phyloP scores from a whole-genome alignment of 92 coral and sea anemone genomes.

The Meandrina meandrites region DNA sequence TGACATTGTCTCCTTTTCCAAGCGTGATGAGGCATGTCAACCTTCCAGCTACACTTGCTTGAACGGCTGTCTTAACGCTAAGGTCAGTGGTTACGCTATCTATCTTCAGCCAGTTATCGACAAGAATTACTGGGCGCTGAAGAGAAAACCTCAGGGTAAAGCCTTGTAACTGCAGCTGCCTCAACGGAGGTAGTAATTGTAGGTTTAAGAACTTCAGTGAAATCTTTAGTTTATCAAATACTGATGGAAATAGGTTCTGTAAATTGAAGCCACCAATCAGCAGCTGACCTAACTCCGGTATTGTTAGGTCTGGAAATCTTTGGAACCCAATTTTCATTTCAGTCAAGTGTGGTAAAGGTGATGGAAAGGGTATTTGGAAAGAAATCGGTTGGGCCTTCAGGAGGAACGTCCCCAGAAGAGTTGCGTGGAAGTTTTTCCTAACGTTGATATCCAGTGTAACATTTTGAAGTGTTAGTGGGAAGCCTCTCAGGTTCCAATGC shows the following conservation, averaged over 20 bases:
- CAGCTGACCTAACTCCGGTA: conserved; percentile 26
- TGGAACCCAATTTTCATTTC: conserved; percentile 12
- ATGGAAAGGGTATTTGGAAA: conserved; percentile 47
- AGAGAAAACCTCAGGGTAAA: conserved; percentile 33
- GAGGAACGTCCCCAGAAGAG: conserved; percentile 34
- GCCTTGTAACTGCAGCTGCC: conserved; percentile 23
- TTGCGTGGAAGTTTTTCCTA: not conserved
- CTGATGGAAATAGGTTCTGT: conserved; percentile 41
- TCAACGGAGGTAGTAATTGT: conserved; percentile 48
- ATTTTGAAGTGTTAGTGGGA: conserved; percentile 46
- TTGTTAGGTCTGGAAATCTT: conserved; percentile 41
- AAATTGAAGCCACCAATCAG: conserved; percentile 51
- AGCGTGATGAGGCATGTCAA: conserved; percentile 44
- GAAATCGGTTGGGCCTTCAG: conserved; percentile 22
- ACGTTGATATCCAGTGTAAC: conserved; percentile 27
- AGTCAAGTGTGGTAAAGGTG: not conserved
- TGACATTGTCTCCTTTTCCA: conserved; percentile 36
- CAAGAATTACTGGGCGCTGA: conserved; percentile 6
- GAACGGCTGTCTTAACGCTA: not conserved
- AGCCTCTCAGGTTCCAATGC: conserved; percentile 41
- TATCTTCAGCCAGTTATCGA: conserved; percentile 54
- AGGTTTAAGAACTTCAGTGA: conserved; percentile 30
- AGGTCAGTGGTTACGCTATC: conserved; percentile 44
- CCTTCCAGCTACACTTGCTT: conserved; percentile 35
- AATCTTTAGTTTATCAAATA: conserved; percentile 36